Evolutionary conservation across 2,797 vertebrate species (phyloP), one percentile per base, ranked within the genome.

Genomic region (Chiroxiphia lanceolata): DNA sequence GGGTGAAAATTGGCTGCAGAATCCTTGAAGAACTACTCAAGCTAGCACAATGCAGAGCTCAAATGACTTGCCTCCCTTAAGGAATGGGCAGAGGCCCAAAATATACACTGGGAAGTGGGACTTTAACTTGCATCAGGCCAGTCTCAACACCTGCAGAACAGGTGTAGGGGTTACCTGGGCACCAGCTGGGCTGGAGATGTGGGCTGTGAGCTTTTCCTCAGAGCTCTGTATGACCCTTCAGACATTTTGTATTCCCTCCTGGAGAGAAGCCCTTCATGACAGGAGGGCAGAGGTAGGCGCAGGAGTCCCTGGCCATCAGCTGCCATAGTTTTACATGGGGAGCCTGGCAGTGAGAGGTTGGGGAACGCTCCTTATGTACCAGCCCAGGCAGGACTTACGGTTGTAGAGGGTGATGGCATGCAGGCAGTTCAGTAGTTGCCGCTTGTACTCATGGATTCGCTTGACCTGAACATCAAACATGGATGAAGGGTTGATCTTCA

Each of bases 401-500:
- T 99, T 99, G 89, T 99, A 99, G 68, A 98, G 96, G 14, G 98
- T 98, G 97, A 99, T 94, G 19, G 98, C 84, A 4, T 99, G 98
- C 68, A 99, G 97, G 94, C 98, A 98, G 96, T 98, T 99, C 60
- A 99, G 98, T 59, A 99, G 97, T 25, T 99, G 98, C 80, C 98
- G 97, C 96, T 99, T 99, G 93, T 99, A 99, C 92, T 99, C 98
- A 1, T 99, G 98, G 95, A 99, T 99, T 92, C 99, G 97, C 97
- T 99, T 99, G 85, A 99, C 98, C 2, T 99, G 98, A 77, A 99
- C 98, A 9, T 99, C 98, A 2, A 99, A 99, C 97, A 99, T 98
- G 86, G 98, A 99, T 0, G 96, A 96, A 2, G 98, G 97, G 65
- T 98, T 99, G 96, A 99, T 98, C 90, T 98, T 98, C 40, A 99